A percentile compares a stretch with the other conserved stretches of the same genome.
Conservation (phyloP, 2,797 vertebrate species). For the Kryptolebias ocellatus region DNA sequence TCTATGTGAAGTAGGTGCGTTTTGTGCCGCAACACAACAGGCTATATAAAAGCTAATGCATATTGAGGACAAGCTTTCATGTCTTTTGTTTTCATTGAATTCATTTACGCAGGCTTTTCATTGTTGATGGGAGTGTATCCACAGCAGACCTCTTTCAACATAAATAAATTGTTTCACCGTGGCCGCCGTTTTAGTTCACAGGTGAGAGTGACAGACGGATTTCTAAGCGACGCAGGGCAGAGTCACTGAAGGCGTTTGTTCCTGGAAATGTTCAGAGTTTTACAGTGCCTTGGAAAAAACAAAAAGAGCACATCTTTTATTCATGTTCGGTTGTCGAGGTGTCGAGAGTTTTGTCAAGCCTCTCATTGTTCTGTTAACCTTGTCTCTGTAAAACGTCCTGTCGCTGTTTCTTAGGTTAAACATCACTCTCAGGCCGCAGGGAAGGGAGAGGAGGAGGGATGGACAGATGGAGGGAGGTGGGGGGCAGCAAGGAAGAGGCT, state of each 20-base stretch:
- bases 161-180: conserved; percentile 31
- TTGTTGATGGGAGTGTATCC: conserved; percentile 37
- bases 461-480: conserved; percentile 1
- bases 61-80: conserved; percentile 25
- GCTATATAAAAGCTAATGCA: conserved; percentile 32
- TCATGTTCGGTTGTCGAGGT: conserved; percentile 74
- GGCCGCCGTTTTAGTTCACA: conserved; percentile 18
- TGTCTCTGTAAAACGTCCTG: conserved; percentile 67
- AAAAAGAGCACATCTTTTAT: conserved; percentile 69
- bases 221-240: conserved; percentile 43
- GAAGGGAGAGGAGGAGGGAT: conserved; percentile 6
- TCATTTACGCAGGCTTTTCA: conserved; percentile 32
- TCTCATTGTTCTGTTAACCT: conserved; percentile 76
- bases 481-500: conserved; percentile 13
- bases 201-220: conserved; percentile 38
- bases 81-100: conserved; percentile 35
- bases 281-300: conserved; percentile 30
- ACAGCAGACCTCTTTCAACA: conserved; percentile 27
- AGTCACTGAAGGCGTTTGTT: conserved; percentile 46
- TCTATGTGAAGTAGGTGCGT: conserved; percentile 2
- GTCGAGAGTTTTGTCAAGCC: conserved; percentile 78
- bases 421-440: conserved; percentile 48
- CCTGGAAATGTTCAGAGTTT: conserved; percentile 53
- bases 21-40: neutral
- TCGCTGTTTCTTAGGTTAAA: conserved; percentile 70